phyloP scores from a whole-genome alignment of 30 jellyfish, hydroid and myxozoan species.

The Aurelia aurita complex sp. Pacific region DNA sequence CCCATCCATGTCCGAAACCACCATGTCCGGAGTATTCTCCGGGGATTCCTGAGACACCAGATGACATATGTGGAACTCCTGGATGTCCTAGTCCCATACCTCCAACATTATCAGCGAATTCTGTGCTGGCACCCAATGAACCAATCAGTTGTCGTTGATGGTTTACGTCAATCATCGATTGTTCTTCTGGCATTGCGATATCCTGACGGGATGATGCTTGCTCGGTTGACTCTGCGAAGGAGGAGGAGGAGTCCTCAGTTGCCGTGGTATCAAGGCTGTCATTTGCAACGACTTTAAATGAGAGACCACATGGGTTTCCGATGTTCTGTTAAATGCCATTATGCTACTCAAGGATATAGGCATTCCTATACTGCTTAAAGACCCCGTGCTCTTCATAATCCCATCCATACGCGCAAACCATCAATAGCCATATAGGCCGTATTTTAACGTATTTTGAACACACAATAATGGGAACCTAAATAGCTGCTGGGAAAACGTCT shows the following conservation, averaged over 20 bases:
- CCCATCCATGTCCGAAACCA: slow-evolving; percentile 97
- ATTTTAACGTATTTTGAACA: too few species aligned
- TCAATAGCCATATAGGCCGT: too few species aligned
- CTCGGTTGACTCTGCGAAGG: slow-evolving; percentile 34
- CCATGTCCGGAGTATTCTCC: slow-evolving; percentile 98
- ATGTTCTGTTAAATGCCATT: too few species aligned
- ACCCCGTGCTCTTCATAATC: too few species aligned
- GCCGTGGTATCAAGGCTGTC: neutral
- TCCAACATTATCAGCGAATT: slow-evolving; percentile 95
- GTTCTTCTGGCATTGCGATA: slow-evolving; percentile 98
- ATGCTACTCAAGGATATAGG: too few species aligned
- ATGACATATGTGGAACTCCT: slow-evolving; percentile 96
- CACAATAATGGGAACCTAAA: too few species aligned
- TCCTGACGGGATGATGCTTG: slow-evolving; percentile 83
- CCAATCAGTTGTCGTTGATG: slow-evolving; percentile 95
- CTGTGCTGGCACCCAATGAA: slow-evolving; percentile 97
- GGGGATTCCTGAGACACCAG: slow-evolving; percentile 96
- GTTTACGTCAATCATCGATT: slow-evolving; percentile 88
- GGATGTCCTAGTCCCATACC: slow-evolving; percentile 99
- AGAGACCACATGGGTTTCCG: too few species aligned
- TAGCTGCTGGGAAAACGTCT: too few species aligned
- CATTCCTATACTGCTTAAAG: too few species aligned
- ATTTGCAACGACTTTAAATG: neutral
- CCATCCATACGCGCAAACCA: too few species aligned
- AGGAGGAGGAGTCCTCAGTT: neutral